Base-by-base conservation (phyloP, 2,113 vertebrate genomes). In the Vireo altiloquus region DNA sequence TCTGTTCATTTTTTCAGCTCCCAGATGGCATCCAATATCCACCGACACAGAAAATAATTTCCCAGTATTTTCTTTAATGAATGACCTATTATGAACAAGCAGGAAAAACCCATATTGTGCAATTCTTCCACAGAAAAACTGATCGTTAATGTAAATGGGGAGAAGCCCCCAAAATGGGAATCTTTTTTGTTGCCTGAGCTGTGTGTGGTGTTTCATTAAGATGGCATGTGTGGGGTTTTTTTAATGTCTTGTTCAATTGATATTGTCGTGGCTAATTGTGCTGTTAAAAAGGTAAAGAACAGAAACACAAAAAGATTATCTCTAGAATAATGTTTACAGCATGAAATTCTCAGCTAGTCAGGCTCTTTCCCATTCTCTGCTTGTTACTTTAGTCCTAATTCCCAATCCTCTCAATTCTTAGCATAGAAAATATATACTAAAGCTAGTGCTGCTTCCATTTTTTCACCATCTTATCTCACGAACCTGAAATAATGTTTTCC, bases 1-100 rank as follows among this genome's bases (percentile, higher is more conserved):
- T 94, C 78, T 85, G 85, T 89, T 96, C 87, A 49, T 92, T 94
- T 97, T 94, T 95, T 94, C 66, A 90, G 65, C 56, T 96, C 88
- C 93, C 96, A 96, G 91, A 94, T 95, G 96, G 95, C 70, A 96
- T 96, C 88, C 79, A 95, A 76, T 47, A 95, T 79, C 88, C 63
- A 87, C 83, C 57, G 66, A 91, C 90, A 97, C 69, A 94, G 72
- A 95, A 94, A 78, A 96, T 96, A 92, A 95, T 95, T 93, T 92
- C 76, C 69, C 70, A 89, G 93, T 77, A 81, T 96, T 94, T 97
- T 89, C 76, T 80, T 90, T 97, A 95, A 93, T 94, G 83, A 96
- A 92, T 84, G 88, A 89, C 95, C 90, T 95, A 84, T 97, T 94
- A 90, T 63, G 80, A 92, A 39, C 27, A 56, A 76, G 68, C 33